Conservation (phyloP, 2,113 vertebrate genomes). For the Brachypteracias leptosomus region DNA sequence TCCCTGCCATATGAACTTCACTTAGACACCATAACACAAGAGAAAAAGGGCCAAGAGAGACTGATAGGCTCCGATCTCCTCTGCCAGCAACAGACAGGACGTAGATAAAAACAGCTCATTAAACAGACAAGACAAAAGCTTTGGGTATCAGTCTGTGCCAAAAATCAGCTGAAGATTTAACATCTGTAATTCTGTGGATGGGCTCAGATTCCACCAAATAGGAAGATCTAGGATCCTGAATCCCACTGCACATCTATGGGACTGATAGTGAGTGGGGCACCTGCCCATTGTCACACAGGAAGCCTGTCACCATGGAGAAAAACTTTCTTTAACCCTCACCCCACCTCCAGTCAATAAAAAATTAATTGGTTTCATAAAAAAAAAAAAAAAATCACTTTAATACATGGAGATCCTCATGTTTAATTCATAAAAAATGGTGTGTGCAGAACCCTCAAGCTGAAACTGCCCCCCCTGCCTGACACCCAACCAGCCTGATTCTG, state of each 20-base stretch:
- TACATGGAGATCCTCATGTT: background rate
- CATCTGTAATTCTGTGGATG: background rate
- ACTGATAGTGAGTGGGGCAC: background rate
- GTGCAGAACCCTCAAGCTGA: conserved; percentile 1
- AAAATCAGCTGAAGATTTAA: background rate
- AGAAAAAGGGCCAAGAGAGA: background rate
- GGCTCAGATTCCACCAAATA: background rate
- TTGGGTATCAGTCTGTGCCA: background rate
- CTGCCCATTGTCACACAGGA: background rate
- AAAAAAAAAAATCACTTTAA: background rate
- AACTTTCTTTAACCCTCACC: background rate
- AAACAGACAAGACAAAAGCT: background rate
- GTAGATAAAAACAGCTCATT: background rate
- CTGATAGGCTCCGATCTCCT: background rate
- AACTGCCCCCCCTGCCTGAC: conserved; percentile 9
- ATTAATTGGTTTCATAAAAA: background rate
- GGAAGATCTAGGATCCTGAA: background rate
- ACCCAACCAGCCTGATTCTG: background rate
- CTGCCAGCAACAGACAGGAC: background rate
- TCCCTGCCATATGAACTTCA: background rate
- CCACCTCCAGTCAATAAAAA: background rate
- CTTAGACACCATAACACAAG: background rate
- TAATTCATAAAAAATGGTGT: background rate
- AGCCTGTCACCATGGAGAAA: background rate
- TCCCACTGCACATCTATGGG: background rate